Evolutionary conservation across 2,797 vertebrate genomes (phyloP), one percentile per base, ranked within the genome.

Genomic region (Capromys pilorides): DNA sequence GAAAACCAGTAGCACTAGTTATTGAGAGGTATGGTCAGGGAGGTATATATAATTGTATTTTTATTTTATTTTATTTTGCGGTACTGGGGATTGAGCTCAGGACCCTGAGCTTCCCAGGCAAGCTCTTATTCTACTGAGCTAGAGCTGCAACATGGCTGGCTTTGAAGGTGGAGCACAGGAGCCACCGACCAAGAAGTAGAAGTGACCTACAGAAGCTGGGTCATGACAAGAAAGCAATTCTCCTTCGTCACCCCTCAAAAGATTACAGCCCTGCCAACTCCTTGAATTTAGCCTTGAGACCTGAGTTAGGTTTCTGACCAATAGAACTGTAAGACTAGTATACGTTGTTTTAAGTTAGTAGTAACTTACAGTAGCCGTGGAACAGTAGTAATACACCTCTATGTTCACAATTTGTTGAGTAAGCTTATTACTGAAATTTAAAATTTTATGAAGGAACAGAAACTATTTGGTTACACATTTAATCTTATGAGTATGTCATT

Each of bases 381-480:
- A 92, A 86, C 89, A 86, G 39, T 33, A 86, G 39, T 33, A 31
- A 67, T 79, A 59, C 9, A 73, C 22, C 26, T 82, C 64, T 94
- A 31, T 93, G 45, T 94, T 96, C 61, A 5, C 87, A 77, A 83
- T 88, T 90, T 83, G 7, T 92, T 94, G 36, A 80, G 26, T 86
- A 92, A 86, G 88, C 59, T 81, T 49, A 75, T 91, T 85, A 71
- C 31, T 59, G 31, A 96, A 84, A 22, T 90, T 26, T 92, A 90
- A 75, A 88, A 91, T 88, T 61, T 51, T 75, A 16, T 66, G 22
- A 90, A 36, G 31, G 54, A 88, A 71, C 2, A 59, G 71, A 83
- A 81, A 19, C n/a, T 82, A 28, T 92, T 90, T 94, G 54, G 9
- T 64, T 81, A 69, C 13, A 45, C 91, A 51, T 33, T 86, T 75